Evolutionary conservation across 2,797 vertebrate species (phyloP), one percentile per base, ranked within the genome.

Genomic region (Borostomias antarcticus): DNA sequence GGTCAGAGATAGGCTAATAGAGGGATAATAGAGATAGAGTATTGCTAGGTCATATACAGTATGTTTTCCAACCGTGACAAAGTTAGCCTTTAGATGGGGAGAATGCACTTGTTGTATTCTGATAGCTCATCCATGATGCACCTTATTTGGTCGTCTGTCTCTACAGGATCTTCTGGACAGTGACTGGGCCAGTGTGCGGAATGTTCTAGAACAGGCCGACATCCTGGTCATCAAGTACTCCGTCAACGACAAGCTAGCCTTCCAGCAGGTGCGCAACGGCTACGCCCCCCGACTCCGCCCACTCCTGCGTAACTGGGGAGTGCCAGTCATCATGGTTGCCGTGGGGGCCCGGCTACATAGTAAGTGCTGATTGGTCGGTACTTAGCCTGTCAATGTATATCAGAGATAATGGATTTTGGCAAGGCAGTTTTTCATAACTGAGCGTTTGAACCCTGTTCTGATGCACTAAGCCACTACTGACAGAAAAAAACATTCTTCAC

Each of bases 161-260:
- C 35, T 53, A 75, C 84, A 98, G 97, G 95, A 94, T 73, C 84
- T 98, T 84, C 89, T 98, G 92, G 94, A 97, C 90, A 96, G 94
- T 50, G 95, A 98, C 75, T 96, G 95, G 94, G 92, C 95, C 37
- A 94, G 93, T 0, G 96, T 98, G 30, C 90, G 92, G 75, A 95
- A 93, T 61, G 93, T 97, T 48, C 87, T 98, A 21, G 94, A 95
- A 76, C 91, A 94, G 72, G 96, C 96, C 0, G 96, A 99, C 91
- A 95, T 98, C 72, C 89, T 99, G 81, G 94, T 99, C 82, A 95
- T 98, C 78, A 99, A 98, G 84, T 99, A 98, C 78, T 95, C 94
- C 0, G 95, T 99, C 72, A 97, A 95, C 6, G 95, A 98, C 89
- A 98, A 96, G 88, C 78, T 93, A 82, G 93, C 94, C 10, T 99